Percentiles rank a stretch among this genome's conserved stretches.
phyloP scores from a whole-genome alignment of 53 echinoderm and acorn worm species.

The Luidia sarsii region DNA sequence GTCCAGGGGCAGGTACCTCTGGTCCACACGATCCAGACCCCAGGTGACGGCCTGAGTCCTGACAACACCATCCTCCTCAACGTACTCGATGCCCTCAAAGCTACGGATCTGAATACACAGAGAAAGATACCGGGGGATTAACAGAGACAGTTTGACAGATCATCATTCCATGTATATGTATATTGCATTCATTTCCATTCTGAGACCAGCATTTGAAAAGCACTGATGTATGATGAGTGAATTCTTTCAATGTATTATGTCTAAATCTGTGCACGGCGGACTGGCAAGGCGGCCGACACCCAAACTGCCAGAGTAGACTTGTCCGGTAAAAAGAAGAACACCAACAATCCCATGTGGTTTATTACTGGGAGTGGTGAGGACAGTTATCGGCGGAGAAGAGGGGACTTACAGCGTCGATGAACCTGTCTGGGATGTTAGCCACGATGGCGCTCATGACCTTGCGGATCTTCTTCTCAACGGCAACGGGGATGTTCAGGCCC shows the following conservation, averaged over 20 bases:
- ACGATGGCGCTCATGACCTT: slow-evolving; percentile 53
- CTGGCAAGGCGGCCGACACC: too few species aligned
- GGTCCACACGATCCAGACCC: slow-evolving; percentile 88
- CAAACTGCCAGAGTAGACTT: too few species aligned
- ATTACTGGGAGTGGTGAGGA: too few species aligned
- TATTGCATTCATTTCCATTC: not conserved
- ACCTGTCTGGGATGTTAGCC: slow-evolving; percentile 39
- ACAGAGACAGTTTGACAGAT: too few species aligned
- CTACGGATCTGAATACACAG: slow-evolving; percentile 64
- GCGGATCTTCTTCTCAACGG: slow-evolving; percentile 41
- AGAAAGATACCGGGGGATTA: not conserved
- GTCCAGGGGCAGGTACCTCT: slow-evolving; percentile 75
- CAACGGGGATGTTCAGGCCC: slow-evolving; percentile 48
- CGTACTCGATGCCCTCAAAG: slow-evolving; percentile 62
- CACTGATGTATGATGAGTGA: too few species aligned
- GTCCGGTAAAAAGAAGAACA: too few species aligned
- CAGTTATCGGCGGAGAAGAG: too few species aligned
- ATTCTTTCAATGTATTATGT: too few species aligned
- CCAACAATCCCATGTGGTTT: too few species aligned
- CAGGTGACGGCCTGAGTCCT: slow-evolving; percentile 67
- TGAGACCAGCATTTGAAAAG: too few species aligned
- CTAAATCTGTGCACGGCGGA: too few species aligned
- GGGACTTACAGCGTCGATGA: slow-evolving; percentile 43
- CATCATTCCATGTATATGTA: too few species aligned
- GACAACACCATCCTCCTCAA: slow-evolving; percentile 81